phyloP scores from a whole-genome alignment of 1,140 invertebrate species.

The Dreissena rostriformis region DNA sequence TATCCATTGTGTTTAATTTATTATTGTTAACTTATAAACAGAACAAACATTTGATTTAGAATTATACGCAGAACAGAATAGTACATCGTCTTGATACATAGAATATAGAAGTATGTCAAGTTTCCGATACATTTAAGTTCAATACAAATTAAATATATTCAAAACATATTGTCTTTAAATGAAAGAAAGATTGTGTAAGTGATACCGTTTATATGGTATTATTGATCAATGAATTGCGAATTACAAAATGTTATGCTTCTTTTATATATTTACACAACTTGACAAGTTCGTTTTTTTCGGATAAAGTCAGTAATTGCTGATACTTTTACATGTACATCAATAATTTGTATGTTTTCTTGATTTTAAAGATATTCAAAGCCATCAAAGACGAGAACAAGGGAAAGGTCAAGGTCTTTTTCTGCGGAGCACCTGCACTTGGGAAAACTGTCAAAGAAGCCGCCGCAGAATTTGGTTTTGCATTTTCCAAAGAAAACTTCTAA shows the following conservation, averaged over 20 bases:
- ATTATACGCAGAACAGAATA: too few relatives aligned
- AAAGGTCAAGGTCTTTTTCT: slow-evolving; percentile 97
- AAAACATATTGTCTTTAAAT: too few relatives aligned
- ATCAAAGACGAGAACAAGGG: slow-evolving; percentile 93
- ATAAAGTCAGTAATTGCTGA: not conserved
- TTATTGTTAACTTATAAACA: too few relatives aligned
- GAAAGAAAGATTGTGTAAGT: not conserved
- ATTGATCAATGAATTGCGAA: not conserved
- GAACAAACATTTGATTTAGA: too few relatives aligned
- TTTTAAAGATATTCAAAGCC: slow-evolving; percentile 89
- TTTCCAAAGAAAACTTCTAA: slow-evolving; percentile 96
- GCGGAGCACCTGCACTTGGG: slow-evolving; percentile 93
- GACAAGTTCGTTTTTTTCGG: not conserved
- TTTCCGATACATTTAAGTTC: too few relatives aligned
- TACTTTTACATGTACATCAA: too few relatives aligned
- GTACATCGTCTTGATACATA: too few relatives aligned
- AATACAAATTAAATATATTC: too few relatives aligned
- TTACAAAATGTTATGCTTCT: too few relatives aligned
- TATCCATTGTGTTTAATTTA: too few relatives aligned
- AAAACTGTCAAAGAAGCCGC: slow-evolving; percentile 92
- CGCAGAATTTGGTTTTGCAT: slow-evolving; percentile 94
- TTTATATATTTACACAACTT: too few relatives aligned
- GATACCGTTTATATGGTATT: not conserved
- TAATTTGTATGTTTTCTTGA: slow-evolving; percentile 5
- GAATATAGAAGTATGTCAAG: too few relatives aligned